Evolutionary conservation across 30 jellyfish, hydroid and myxozoan genomes (phyloP), one percentile per base, ranked within the genome.

Genomic region (Cassiopea andromeda): DNA sequence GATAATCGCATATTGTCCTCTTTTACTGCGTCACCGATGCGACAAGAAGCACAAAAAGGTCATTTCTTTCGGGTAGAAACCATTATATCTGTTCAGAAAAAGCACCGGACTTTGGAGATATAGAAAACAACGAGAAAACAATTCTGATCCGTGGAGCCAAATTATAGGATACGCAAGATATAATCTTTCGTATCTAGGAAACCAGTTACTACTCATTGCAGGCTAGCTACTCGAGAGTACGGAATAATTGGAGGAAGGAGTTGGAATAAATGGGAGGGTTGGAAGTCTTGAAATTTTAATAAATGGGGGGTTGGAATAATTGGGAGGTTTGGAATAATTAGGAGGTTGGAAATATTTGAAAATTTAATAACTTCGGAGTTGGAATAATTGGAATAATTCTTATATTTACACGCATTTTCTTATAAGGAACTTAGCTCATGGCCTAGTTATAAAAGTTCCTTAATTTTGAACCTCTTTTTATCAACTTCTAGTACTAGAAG

Each of bases 21-120:
- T 83, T 66, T 9, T 46, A 71, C 90, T 81, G 70, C 78, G 81
- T 81, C 80, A 81, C 43, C 47, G 12, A 60, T n/a, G 75, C 77
- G 58, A 47, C 87, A 60, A 54, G 85, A 27, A 76, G 7, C 71
- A 76, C 49, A 54, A 59, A 38, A 54, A 76, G 19, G 85, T 67
- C 85, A 15, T 46, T 72, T 49, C 47, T 15, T 2, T 47, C 19
- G 60, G 60, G 50, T 19, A 72, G 50, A 27, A 4, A 38, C 47
- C 47, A 68, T 17, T 68, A 43, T 27, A 14, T 27, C 54, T 72
- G 17, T 72, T 49, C 81, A 72, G 38, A 17, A 17, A 14, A 17
- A 72, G 54, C 50, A 17, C 48, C 48, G 81, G 57, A 38, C 48
- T 27, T 54, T 47, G 50, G 50, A 72, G 47, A 14, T 3, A 47